Conservation (phyloP, 2,888 invertebrate genomes). For the Limnephilus auricula region DNA sequence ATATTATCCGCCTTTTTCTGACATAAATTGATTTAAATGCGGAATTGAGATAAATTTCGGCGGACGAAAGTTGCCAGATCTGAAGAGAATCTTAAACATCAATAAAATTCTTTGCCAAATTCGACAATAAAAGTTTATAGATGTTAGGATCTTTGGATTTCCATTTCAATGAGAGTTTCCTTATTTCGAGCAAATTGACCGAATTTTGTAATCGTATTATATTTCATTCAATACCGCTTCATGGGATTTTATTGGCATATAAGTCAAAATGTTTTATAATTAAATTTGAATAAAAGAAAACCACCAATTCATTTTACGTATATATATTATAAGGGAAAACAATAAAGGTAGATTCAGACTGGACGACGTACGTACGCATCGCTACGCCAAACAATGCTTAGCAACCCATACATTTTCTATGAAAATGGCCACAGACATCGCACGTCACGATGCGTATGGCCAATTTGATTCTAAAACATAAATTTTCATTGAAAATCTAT, state of each 20-base stretch:
- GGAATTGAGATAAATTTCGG: background rate
- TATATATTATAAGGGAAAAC: too few relatives aligned
- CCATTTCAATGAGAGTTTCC: background rate
- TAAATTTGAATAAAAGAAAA: background rate
- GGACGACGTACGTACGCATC: too few relatives aligned
- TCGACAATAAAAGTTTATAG: background rate
- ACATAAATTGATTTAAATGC: constrained; percentile 5
- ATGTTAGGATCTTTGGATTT: background rate
- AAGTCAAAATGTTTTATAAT: background rate
- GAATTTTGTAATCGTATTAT: background rate
- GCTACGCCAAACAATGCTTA: too few relatives aligned
- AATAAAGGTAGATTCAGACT: too few relatives aligned
- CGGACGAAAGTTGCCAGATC: constrained; percentile 2
- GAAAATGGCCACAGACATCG: too few relatives aligned
- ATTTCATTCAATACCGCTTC: background rate
- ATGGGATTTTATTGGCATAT: background rate
- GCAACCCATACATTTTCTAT: too few relatives aligned
- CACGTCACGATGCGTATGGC: too few relatives aligned
- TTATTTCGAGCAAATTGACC: background rate
- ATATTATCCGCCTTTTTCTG: background rate
- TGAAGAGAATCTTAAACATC: constrained; percentile 11
- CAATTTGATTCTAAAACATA: too few relatives aligned
- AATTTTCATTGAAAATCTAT: too few relatives aligned
- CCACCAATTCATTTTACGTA: too few relatives aligned
- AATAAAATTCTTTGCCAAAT: background rate